A percentile compares a stretch with the other conserved stretches of the same genome.
These are phyloP conservation scores for Bombus huntii DNA, from an alignment of 1,140 invertebrate genomes.

Conservation along the genomic window DNA sequence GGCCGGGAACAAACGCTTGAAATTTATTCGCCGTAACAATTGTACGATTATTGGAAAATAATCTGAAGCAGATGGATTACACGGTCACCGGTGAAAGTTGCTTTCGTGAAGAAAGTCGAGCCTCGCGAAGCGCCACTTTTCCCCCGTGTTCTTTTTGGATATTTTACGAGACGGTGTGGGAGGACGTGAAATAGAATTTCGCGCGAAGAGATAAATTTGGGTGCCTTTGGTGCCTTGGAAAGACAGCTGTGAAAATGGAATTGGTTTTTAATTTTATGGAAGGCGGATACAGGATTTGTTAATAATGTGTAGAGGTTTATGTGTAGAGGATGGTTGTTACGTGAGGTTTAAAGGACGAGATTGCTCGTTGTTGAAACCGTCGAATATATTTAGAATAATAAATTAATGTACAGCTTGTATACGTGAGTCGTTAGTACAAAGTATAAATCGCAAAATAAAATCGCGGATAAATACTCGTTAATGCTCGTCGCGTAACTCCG, in stretches of 20 bases:
- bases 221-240: neutral
- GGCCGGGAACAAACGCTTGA: slow-evolving; percentile 22
- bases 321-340: too few species aligned
- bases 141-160: neutral
- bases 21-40: slow-evolving; percentile 39
- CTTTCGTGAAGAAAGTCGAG: neutral
- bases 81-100: slow-evolving; percentile 12
- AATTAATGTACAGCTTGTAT: too few species aligned
- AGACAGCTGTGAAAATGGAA: neutral
- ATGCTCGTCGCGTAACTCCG: too few species aligned
- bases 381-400: too few species aligned
- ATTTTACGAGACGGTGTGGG: neutral
- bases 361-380: too few species aligned
- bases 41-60: slow-evolving; percentile 56
- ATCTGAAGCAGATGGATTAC: slow-evolving; percentile 50
- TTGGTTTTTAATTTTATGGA: neutral
- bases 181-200: neutral
- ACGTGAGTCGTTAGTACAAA: too few species aligned
- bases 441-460: too few species aligned
- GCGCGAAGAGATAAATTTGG: slow-evolving; percentile 9
- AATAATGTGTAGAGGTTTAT: neutral
- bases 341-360: too few species aligned
- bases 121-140: neutral
- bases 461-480: too few species aligned
- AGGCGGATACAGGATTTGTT: neutral